Conservation (phyloP, 2,113 vertebrate genomes). For the Pongo pygmaeus region DNA sequence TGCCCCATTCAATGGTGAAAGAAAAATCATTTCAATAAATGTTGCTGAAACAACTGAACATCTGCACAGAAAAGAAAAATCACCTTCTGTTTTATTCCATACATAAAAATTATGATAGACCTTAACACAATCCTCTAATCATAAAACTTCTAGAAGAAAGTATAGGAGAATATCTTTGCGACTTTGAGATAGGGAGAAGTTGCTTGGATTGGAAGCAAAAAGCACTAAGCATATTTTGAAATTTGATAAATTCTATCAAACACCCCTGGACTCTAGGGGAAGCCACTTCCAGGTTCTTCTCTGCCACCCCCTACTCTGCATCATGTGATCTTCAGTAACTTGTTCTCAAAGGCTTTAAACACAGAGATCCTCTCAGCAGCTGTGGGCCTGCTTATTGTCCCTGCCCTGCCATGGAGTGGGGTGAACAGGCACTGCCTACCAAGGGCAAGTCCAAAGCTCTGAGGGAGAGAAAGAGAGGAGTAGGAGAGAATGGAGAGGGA, state of each 20-base stretch:
- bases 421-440: conserved; percentile 59
- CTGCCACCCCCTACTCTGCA: conserved; percentile 49
- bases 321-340: conserved; percentile 71
- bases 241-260: background rate
- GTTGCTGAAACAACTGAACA: background rate
- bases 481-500: background rate
- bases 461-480: background rate
- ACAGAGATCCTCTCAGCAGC: conserved; percentile 77
- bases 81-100: background rate
- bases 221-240: background rate
- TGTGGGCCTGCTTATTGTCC: conserved; percentile 57
- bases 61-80: background rate
- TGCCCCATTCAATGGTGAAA: background rate
- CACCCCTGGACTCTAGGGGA: conserved; percentile 57
- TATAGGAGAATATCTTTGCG: background rate
- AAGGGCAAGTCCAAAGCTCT: conserved; percentile 78
- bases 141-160: background rate
- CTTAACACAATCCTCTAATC: background rate
- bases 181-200: background rate
- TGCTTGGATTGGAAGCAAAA: background rate
- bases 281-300: conserved; percentile 38
- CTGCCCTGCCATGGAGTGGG: conserved; percentile 45
- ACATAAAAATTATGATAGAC: background rate
- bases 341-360: conserved; percentile 79
- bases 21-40: background rate